Evolutionary conservation across 2,113 vertebrate genomes (phyloP), one percentile per base, ranked within the genome.

Genomic region (Forbesichthys agassizii): DNA sequence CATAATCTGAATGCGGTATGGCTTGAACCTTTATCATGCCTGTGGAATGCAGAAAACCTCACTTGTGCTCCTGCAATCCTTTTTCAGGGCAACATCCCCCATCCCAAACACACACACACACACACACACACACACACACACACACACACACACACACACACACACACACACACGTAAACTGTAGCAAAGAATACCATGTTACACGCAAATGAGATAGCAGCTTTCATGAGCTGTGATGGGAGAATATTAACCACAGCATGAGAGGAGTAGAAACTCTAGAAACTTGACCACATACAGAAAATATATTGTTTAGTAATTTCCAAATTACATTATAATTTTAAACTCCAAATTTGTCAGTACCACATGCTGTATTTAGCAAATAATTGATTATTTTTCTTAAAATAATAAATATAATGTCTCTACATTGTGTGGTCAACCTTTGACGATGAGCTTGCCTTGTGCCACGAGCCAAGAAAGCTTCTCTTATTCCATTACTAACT

Each of bases 1-100:
- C 85, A 75, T 82, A 42, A 46, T 71, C 61, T 75, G 81, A 86
- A 82, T 84, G 87, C 78, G 82, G 61, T 72, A 64, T 82, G 9
- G 79, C 86, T 90, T 86, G 85, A 88, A 85, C 77, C 76, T 79
- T 75, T 87, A 89, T 85, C 73, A 60, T 71, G 69, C 62, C 77
- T 62, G 42, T 79, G 73, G 36, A 49, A 78, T 56, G 65, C 73
- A 55, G 71, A 77, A 61, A 62, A 73, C 79, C 66, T 62, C 79
- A 4, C 36, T 42, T 74, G 89, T 68, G 68, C 78, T 81, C 84
- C 86, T 85, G 82, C 75, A 88, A 80, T 75, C 79, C 81, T 82
- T 88, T 84, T 80, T 57, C 36, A 12, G 3, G 48, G 48, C 65
- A 49, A 78, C 1, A 33, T 2, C 27, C 27, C 27, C 27, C 27